A percentile compares a stretch with the other conserved stretches of the same genome.
Conservation (phyloP, 35 echinoderm and acorn worm species). For the Chiridota heheva region DNA sequence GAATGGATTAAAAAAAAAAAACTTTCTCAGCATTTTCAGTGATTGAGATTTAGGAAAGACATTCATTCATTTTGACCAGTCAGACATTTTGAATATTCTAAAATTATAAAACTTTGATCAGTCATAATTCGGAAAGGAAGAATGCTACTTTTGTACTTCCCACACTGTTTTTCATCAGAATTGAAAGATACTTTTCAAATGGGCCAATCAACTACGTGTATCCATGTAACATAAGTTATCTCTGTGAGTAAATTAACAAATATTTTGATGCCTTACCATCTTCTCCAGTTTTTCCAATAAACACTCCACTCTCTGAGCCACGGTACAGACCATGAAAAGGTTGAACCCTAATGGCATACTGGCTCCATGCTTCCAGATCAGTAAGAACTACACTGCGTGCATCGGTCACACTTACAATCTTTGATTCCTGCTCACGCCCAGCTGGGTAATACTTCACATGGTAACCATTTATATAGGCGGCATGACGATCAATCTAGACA, state of each 20-base stretch:
- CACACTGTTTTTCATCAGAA: no score
- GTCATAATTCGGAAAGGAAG: no score
- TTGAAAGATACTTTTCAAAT: no score
- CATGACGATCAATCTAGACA: background rate
- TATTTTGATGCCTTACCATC: constrained; percentile 7
- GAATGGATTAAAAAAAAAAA: no score
- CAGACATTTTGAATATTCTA: no score
- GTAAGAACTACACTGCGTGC: constrained; percentile 3
- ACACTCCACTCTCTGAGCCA: constrained; percentile 1
- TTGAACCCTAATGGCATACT: constrained; percentile 13
- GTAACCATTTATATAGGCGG: constrained; percentile 35
- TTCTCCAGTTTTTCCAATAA: background rate
- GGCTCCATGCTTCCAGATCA: background rate
- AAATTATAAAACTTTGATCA: no score
- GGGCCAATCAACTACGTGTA: no score
- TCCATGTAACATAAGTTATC: no score
- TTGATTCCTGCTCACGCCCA: background rate
- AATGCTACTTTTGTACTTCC: no score
- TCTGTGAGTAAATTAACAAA: background rate
- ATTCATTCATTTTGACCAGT: no score
- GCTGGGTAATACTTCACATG: constrained; percentile 15
- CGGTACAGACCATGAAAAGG: constrained; percentile 27
- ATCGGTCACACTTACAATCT: constrained; percentile 21
- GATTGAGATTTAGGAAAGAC: no score
- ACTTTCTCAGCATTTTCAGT: no score